Base-by-base conservation (phyloP, 2,888 invertebrate genomes). In the Oscheius sp. region DNA sequence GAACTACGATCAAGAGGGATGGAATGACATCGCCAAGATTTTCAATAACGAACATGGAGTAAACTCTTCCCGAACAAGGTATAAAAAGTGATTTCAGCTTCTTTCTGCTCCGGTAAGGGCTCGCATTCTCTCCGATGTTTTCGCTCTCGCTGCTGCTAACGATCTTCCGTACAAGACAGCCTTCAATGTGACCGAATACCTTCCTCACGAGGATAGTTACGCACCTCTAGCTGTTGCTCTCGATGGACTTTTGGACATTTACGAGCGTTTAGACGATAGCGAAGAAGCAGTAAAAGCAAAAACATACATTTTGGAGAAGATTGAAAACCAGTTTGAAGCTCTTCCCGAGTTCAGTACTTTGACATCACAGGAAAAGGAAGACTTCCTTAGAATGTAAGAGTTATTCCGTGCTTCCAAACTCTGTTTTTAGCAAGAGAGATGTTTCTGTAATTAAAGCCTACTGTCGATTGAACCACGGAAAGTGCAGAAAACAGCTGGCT, bases 41-140 rank as follows among this genome's bases (percentile, higher is more conserved):
- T 37, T 79, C 35, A 35, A 63, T 11, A 59, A 71, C 29, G 77
- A 79, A 47, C 77, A 77, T 48, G 77, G 75, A 35, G 79, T 79
- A 42, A 53, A 5, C 42, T 42, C 7, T 42, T 7, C 7, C 42
- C 42, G 42, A 5, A 42, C 21, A 21, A 21, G 21, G 21, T 21
- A 21, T 21, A 21, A 21, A 21, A 21, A 21, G 21, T 21, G 21
- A 21, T 21, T 42, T 60, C 66, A 79, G 79, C 55, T 35, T 11
- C 47, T 58, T 21, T 68, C 76, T 33, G 72, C 78, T n/a, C 65
- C 65, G 35, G 75, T 78, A 3, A 70, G 84, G 62, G 76, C 95
- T 0, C 95, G 96, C 89, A 91, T 97, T 47, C 91, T 97, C 7
- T 95, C 96, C 84, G 96, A 97, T 89, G 93, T 94, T 0, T 90